These are phyloP conservation scores for Oreochromis aureus DNA, from an alignment of 2,113 vertebrate genomes.

Conservation along the genomic window DNA sequence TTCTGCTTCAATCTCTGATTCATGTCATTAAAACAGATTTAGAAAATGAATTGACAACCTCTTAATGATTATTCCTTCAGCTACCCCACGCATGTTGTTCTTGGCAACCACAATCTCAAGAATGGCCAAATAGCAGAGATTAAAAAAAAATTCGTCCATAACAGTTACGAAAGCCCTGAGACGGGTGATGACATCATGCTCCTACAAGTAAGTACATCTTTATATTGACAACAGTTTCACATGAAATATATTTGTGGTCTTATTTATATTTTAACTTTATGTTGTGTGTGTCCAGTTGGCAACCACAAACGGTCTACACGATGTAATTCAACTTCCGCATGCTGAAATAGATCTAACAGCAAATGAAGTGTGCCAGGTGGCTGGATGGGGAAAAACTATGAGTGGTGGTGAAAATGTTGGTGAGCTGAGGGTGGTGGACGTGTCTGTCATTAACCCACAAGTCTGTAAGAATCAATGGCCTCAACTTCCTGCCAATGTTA, in stretches of 20 bases:
- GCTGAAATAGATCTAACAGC: not conserved
- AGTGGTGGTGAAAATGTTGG: fast-evolving
- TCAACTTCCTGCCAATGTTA: not conserved
- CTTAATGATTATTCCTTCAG: not conserved
- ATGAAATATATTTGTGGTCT: not conserved
- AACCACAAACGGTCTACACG: not conserved
- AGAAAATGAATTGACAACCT: not conserved
- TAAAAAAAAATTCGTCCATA: fast-evolving
- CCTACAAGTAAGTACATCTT: not conserved
- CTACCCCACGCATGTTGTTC: not conserved
- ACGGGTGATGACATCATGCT: not conserved
- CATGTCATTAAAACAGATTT: not conserved
- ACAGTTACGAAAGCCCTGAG: fast-evolving
- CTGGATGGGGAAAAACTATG: not conserved
- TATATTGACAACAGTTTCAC: not conserved
- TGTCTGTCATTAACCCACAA: not conserved
- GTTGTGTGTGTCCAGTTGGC: not conserved
- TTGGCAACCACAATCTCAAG: not conserved
- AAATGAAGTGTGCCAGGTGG: not conserved
- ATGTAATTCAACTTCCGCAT: not conserved
- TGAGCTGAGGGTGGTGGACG: not conserved
- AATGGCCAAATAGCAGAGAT: not conserved
- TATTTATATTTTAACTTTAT: not conserved
- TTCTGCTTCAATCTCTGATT: not conserved
- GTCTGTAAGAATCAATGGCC: not conserved